phyloP scores from a whole-genome alignment of 2,113 vertebrate genomes.

The Actinemys pallida region DNA sequence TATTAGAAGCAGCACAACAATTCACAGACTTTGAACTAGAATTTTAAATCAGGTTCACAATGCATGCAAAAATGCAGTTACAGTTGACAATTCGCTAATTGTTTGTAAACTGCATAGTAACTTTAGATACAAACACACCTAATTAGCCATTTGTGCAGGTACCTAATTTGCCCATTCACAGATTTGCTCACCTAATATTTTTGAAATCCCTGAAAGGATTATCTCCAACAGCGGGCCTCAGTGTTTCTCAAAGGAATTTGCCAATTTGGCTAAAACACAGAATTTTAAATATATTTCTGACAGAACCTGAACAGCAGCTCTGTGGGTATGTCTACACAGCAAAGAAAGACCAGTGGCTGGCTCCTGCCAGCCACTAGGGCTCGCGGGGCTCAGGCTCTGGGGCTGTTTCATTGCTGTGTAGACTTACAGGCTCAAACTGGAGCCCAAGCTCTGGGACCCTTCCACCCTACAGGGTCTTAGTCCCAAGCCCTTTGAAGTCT shows the following conservation, averaged over 20 bases:
- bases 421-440: no score
- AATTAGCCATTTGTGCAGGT: background rate
- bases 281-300: conserved; percentile 22
- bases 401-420: no score
- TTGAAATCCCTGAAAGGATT: background rate
- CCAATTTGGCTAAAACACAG: background rate
- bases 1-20: background rate
- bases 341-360: no score
- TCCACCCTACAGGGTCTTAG: no score
- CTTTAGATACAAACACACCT: background rate
- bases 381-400: no score
- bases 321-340: no score
- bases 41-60: background rate
- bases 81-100: background rate
- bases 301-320: no score
- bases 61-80: background rate
- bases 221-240: background rate
- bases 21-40: background rate
- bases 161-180: background rate
- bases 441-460: no score
- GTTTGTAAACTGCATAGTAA: background rate
- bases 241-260: background rate
- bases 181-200: background rate
- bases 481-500: no score
- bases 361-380: no score